A percentile compares a stretch with the other conserved stretches of the same genome.
These are phyloP conservation scores for Colossoma macropomum DNA, from an alignment of 2,113 vertebrate species.

Conservation along the genomic window DNA sequence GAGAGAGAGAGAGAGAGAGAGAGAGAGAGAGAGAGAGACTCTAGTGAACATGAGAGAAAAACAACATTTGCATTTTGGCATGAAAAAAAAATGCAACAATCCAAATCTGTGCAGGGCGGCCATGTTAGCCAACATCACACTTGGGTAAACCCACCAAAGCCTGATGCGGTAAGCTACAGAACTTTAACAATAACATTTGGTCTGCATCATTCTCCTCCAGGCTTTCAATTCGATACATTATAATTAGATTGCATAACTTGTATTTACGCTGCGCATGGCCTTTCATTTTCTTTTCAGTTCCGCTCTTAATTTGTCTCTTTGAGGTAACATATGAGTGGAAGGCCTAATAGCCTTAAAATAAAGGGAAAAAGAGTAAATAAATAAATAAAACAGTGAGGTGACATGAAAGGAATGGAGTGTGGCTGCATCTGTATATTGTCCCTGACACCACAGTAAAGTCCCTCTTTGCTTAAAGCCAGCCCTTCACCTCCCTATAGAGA, in stretches of 20 bases:
- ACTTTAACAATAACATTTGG: neutral
- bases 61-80: neutral
- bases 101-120: slow-evolving; percentile 21
- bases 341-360: slow-evolving; percentile 46
- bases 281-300: slow-evolving; percentile 59
- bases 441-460: slow-evolving; percentile 41
- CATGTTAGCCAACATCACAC: slow-evolving; percentile 7
- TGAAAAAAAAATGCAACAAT: slow-evolving; percentile 43
- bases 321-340: slow-evolving; percentile 47
- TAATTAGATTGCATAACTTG: slow-evolving; percentile 56
- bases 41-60: neutral
- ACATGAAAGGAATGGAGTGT: slow-evolving; percentile 36
- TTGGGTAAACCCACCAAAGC: neutral
- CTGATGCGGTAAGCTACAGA: neutral
- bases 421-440: slow-evolving; percentile 67
- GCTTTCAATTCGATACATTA: slow-evolving; percentile 48
- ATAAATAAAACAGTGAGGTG: slow-evolving; percentile 42
- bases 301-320: slow-evolving; percentile 56
- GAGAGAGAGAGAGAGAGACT: slow-evolving; percentile 21
- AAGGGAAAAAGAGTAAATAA: neutral
- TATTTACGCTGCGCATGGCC: slow-evolving; percentile 42
- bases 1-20: slow-evolving; percentile 23
- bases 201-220: slow-evolving; percentile 22
- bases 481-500: slow-evolving; percentile 16
- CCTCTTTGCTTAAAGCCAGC: slow-evolving; percentile 11